These are phyloP conservation scores for Callocephalon fimbriatum DNA, from an alignment of 2,113 vertebrate species.

Conservation along the genomic window DNA sequence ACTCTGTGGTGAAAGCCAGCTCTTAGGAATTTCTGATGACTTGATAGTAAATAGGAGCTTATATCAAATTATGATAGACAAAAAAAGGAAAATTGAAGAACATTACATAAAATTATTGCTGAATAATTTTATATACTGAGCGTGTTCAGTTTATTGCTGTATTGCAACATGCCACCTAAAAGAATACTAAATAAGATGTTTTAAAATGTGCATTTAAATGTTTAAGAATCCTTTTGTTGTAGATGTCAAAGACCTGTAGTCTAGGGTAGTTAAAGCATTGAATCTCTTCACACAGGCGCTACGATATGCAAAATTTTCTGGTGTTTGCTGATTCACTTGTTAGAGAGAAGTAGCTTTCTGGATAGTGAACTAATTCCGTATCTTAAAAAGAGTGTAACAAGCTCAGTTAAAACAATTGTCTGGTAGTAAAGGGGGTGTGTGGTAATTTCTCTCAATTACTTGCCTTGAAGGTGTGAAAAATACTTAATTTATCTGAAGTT, in stretches of 20 bases:
- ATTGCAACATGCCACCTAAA: neutral
- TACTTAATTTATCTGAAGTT: neutral
- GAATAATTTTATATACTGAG: neutral
- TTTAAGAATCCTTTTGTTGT: neutral
- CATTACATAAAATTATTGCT: neutral
- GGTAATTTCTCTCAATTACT: neutral
- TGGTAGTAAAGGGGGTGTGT: neutral
- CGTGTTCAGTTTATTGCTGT: neutral
- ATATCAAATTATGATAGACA: neutral
- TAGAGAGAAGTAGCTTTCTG: neutral
- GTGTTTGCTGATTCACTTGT: neutral
- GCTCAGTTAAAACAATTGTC: neutral
- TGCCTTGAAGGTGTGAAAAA: neutral
- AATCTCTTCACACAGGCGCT: neutral
- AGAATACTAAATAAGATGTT: neutral
- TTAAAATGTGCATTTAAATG: neutral
- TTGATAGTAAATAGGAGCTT: neutral
- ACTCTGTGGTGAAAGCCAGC: neutral
- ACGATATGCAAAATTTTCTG: neutral
- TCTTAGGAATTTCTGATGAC: neutral
- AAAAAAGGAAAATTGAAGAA: neutral
- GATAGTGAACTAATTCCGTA: neutral
- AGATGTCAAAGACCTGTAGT: neutral
- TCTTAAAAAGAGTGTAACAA: neutral
- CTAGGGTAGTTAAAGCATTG: neutral